These are phyloP conservation scores for Lepidostoma basale DNA, from an alignment of 1,140 invertebrate genomes.

Conservation along the genomic window DNA sequence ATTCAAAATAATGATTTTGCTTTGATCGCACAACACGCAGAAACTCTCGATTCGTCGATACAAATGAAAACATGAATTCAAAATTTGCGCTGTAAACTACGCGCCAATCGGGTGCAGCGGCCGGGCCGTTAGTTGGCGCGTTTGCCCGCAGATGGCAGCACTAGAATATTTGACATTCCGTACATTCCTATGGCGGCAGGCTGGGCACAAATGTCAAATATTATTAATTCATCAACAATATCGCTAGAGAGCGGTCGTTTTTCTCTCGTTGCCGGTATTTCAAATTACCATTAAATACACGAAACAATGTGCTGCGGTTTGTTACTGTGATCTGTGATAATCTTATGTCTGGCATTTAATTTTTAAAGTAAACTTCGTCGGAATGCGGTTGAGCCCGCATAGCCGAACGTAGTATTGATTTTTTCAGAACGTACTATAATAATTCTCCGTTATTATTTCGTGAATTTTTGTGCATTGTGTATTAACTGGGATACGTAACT, in stretches of 20 bases:
- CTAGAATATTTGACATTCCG: slow-evolving; percentile 62
- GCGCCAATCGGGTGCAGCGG: neutral
- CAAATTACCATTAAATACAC: neutral
- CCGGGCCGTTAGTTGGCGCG: slow-evolving; percentile 47
- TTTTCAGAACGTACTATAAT: slow-evolving; percentile 30
- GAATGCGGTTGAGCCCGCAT: slow-evolving; percentile 34
- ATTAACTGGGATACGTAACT: neutral
- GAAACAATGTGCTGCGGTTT: neutral
- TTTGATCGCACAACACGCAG: too few species aligned
- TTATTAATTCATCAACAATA: slow-evolving; percentile 63
- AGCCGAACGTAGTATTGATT: slow-evolving; percentile 36
- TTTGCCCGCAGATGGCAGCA: slow-evolving; percentile 58
- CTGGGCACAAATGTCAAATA: slow-evolving; percentile 64
- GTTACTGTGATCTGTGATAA: slow-evolving; percentile 16
- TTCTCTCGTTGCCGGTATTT: slow-evolving; percentile 19
- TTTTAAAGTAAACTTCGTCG: slow-evolving; percentile 29
- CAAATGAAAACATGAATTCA: too few species aligned
- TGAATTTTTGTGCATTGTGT: slow-evolving; percentile 30
- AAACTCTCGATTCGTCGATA: too few species aligned
- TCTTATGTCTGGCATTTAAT: slow-evolving; percentile 9
- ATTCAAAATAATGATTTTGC: too few species aligned
- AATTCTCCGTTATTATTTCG: slow-evolving; percentile 29
- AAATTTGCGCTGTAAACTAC: neutral
- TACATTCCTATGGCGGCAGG: slow-evolving; percentile 59
- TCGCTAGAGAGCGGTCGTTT: slow-evolving; percentile 51